phyloP scores from a whole-genome alignment of 2,113 vertebrate genomes.

The Neolamprologus modestus region DNA sequence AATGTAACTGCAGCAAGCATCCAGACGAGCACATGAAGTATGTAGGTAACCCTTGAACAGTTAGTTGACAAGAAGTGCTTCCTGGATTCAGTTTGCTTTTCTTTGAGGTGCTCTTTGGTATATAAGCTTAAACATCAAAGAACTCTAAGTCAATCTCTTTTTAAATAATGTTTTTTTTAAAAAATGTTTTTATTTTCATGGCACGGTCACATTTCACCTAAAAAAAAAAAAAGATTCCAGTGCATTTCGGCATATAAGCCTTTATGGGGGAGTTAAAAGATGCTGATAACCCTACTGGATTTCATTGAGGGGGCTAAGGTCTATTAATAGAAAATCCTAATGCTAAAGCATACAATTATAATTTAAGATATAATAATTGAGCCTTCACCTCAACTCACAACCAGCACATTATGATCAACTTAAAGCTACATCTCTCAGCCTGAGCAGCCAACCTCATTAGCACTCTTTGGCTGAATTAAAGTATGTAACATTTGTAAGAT shows the following conservation, averaged over 20 bases:
- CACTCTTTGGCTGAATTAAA: background rate
- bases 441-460: background rate
- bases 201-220: background rate
- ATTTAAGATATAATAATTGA: background rate
- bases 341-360: background rate
- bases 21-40: background rate
- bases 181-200: background rate
- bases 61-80: background rate
- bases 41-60: background rate
- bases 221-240: background rate
- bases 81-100: background rate
- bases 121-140: background rate
- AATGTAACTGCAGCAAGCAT: background rate
- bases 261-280: background rate
- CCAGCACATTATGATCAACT: background rate
- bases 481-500: background rate
- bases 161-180: accelerated
- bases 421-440: background rate
- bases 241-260: background rate
- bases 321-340: background rate
- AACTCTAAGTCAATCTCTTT: background rate
- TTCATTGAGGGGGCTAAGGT: background rate
- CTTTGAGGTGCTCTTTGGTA: background rate
- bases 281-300: background rate
- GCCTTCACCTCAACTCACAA: background rate